phyloP scores from a whole-genome alignment of 2,113 vertebrate species.

The Cheirogaleus medius region DNA sequence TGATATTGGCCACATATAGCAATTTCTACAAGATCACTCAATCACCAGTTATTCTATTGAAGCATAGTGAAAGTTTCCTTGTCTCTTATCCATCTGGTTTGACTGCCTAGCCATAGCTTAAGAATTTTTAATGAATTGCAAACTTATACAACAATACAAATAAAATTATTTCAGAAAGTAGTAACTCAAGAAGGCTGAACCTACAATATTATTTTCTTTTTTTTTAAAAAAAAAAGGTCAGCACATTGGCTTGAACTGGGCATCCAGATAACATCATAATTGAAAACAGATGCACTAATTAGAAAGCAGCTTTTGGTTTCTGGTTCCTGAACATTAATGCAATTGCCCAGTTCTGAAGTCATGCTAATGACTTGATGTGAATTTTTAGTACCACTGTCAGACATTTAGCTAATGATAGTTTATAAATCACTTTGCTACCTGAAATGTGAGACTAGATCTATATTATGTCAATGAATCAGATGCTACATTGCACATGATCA shows the following conservation, averaged over 20 bases:
- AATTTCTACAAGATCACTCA: background rate
- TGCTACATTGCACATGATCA: background rate
- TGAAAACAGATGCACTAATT: conserved; percentile 8
- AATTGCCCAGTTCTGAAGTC: conserved; percentile 46
- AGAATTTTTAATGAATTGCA: background rate
- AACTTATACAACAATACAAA: background rate
- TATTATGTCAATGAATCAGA: conserved; percentile 47
- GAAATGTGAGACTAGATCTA: conserved; percentile 16
- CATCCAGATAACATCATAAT: conserved; percentile 6
- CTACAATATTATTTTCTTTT: background rate
- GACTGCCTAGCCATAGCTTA: background rate
- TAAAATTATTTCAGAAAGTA: background rate
- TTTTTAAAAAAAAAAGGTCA: background rate
- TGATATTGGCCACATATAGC: background rate
- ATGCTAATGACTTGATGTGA: conserved; percentile 43
- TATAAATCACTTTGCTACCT: conserved; percentile 49
- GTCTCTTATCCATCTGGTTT: background rate
- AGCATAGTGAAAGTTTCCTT: background rate
- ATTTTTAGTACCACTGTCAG: conserved; percentile 42
- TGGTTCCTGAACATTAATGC: conserved; percentile 43
- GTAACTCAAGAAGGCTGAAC: background rate
- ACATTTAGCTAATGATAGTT: conserved; percentile 47
- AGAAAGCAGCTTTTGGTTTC: conserved; percentile 11
- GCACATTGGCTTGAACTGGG: background rate
- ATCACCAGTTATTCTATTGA: background rate